Conservation (phyloP, 2,113 vertebrate species). For the Trematomus loennbergii region DNA sequence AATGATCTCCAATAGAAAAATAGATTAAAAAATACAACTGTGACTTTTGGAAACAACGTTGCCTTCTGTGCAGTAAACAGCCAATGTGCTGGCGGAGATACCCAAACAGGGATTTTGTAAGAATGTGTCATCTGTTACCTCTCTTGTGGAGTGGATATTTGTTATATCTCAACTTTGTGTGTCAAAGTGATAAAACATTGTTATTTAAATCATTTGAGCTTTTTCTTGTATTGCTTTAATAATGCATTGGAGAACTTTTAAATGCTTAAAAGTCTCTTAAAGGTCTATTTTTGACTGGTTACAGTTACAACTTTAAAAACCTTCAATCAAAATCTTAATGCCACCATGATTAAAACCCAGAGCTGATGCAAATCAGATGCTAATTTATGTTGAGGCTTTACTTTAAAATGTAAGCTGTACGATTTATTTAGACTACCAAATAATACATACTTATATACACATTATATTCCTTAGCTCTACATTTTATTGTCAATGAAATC, state of each 20-base stretch:
- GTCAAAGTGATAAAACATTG: conserved; percentile 21
- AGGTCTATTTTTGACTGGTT: background rate
- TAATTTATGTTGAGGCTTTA: background rate
- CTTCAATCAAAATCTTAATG: background rate
- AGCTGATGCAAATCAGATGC: too few species aligned
- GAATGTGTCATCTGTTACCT: conserved; percentile 1
- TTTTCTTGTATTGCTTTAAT: background rate
- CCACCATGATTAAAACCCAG: too few species aligned
- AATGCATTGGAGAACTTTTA: background rate
- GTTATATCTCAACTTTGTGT: conserved; percentile 13
- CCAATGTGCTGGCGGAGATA: background rate
- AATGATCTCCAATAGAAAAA: background rate
- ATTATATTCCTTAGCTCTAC: background rate
- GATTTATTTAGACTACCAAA: background rate
- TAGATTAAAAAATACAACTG: background rate
- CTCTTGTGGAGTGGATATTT: conserved; percentile 4
- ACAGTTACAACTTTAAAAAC: background rate
- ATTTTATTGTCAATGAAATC: background rate
- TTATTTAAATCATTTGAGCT: background rate
- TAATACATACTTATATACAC: background rate
- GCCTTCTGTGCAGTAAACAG: conserved; percentile 4
- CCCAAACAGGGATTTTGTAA: background rate
- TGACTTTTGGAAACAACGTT: conserved; percentile 5
- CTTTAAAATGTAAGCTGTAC: background rate
- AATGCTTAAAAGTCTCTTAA: background rate